Base-by-base conservation (phyloP, 2,888 invertebrate genomes). In the Microplitis deprimator region DNA sequence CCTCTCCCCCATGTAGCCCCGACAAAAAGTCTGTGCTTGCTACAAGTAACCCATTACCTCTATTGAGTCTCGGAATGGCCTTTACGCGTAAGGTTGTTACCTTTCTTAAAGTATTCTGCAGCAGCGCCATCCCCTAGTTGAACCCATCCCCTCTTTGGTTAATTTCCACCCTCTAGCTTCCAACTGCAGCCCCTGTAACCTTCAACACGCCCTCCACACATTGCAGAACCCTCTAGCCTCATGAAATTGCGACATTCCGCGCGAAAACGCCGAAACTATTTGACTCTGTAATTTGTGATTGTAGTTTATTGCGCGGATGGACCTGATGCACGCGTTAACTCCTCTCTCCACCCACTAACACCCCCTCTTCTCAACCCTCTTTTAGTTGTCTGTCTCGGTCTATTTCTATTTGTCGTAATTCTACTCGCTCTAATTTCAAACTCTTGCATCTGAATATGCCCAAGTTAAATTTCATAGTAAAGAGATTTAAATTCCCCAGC, bases 281-380 rank as follows among this genome's bases (percentile, higher is more conserved):
- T 86, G 89, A 89, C 89, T 89, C 87, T 79, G 89, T 89, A 89
- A 89, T 89, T 89, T 88, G 89, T 89, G 89, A 89, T 89, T 88
- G 89, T 89, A 88, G 88, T 89, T 89, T 89, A 89, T 89, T 88
- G 88, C 85, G 84, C 84, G 87, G 84, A 88, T 88, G 87, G 88
- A 88, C 88, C 86, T 84, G 84, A 85, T 83, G 81, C 80, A 80
- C 71, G 77, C 79, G 75, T 79, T 60, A 67, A 20, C 59, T 62
- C 70, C 68, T 72, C 64, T 76, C 79, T 65, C 69, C 62, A 62
- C 17, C 70, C 78, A 40, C 65, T 79, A 29, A 71, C n/a, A 29
- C 78, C 41, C 17, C 40, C 76, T 50, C 76, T 64, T 41, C 38
- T 38, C 68, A 59, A 5, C 68, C 68, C 73, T 67, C 20, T 73